Evolutionary conservation across 2,113 vertebrate species (phyloP).

Genomic region (Equus quagga): DNA sequence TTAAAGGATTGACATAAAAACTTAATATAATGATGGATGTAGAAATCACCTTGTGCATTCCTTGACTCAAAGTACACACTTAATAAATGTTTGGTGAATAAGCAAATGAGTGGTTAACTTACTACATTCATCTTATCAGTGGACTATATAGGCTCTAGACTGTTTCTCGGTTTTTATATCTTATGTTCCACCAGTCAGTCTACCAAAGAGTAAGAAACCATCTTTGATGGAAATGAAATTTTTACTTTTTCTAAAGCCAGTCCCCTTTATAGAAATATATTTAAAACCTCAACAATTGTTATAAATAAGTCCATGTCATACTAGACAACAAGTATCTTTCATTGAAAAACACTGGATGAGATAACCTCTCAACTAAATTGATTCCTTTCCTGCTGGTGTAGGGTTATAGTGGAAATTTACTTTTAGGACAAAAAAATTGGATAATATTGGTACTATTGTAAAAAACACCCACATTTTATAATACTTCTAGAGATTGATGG

Average conservation of each 20-base stretch:
- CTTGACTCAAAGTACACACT: not conserved
- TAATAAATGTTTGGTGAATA: not conserved
- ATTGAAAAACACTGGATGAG: not conserved
- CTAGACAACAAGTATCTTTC: not conserved
- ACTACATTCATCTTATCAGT: not conserved
- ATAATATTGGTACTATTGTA: not conserved
- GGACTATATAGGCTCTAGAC: not conserved
- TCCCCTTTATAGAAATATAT: not conserved
- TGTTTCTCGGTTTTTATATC: not conserved
- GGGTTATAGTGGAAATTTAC: not conserved
- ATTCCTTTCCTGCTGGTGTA: not conserved
- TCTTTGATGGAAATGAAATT: not conserved
- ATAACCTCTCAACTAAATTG: not conserved
- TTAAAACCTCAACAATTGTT: not conserved
- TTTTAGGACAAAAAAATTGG: not conserved
- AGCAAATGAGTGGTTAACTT: not conserved
- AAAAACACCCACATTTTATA: not conserved
- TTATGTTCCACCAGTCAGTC: not conserved
- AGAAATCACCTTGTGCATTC: not conserved
- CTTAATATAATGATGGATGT: not conserved
- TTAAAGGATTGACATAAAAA: not conserved
- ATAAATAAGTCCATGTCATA: not conserved
- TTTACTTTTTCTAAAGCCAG: not conserved
- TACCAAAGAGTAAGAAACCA: not conserved
- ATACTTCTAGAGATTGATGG: not conserved